Conservation (phyloP, 1,140 invertebrate genomes). For the Gonioctena quinquepunctata region DNA sequence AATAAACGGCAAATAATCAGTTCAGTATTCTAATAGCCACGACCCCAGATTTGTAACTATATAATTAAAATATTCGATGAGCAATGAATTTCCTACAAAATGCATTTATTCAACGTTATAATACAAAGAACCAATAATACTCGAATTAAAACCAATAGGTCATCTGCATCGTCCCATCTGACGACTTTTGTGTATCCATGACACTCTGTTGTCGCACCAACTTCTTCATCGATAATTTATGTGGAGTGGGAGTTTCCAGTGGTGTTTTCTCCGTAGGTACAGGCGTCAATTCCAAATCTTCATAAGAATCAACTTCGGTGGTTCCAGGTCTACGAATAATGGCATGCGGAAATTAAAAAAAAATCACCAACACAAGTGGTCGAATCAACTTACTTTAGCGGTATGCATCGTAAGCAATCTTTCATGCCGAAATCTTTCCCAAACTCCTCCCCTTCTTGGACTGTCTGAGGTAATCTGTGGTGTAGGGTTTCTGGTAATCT, state of each 20-base stretch:
- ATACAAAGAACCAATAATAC: background rate
- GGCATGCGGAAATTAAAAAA: background rate
- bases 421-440: conserved; percentile 79
- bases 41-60: too few species aligned
- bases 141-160: conserved; percentile 77
- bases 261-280: conserved; percentile 53
- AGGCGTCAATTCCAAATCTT: conserved; percentile 64
- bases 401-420: conserved; percentile 72
- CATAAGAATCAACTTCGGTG: conserved; percentile 60
- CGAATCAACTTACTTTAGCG: conserved; percentile 60
- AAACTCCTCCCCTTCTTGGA: conserved; percentile 85
- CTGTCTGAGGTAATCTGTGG: conserved; percentile 76
- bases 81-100: too few species aligned
- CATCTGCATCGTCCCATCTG: conserved; percentile 77
- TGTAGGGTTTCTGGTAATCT: conserved; percentile 82
- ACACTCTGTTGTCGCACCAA: conserved; percentile 74
- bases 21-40: too few species aligned
- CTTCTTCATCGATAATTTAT: conserved; percentile 63
- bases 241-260: conserved; percentile 45
- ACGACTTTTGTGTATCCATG: conserved; percentile 76
- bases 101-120: background rate
- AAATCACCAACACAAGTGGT: background rate
- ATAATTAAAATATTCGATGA: too few species aligned
- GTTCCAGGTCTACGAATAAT: conserved; percentile 47
- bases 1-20: too few species aligned